Percentiles rank a stretch among this genome's conserved stretches.
These are phyloP conservation scores for Pteruthius melanotis DNA, from an alignment of 2,113 vertebrate species.

Conservation along the genomic window DNA sequence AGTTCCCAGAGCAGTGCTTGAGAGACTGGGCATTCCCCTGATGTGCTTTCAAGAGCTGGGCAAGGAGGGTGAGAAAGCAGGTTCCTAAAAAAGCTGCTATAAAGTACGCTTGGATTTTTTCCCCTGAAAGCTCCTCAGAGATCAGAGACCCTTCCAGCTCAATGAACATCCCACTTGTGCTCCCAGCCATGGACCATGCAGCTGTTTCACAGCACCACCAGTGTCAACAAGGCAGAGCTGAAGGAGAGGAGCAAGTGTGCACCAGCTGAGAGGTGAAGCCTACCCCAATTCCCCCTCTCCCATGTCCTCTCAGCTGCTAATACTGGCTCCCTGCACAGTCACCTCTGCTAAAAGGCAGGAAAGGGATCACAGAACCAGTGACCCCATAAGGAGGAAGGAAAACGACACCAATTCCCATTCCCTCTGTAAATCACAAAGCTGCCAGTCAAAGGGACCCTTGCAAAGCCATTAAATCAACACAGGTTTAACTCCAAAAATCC, in stretches of 20 bases:
- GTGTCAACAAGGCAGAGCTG: neutral
- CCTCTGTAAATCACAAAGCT: neutral
- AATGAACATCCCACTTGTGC: neutral
- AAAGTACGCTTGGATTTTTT: neutral
- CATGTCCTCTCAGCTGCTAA: neutral
- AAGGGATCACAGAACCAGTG: neutral
- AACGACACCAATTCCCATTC: neutral
- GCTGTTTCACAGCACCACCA: neutral
- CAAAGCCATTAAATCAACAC: neutral
- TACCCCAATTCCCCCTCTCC: neutral
- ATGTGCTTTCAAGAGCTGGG: neutral
- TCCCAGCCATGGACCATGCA: neutral
- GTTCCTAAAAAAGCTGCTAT: neutral
- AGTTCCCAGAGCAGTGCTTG: neutral
- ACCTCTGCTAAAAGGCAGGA: neutral
- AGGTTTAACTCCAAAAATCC: neutral
- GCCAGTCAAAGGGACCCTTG: neutral
- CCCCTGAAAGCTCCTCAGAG: neutral
- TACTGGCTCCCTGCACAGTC: neutral
- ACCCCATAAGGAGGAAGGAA: rapidly evolving
- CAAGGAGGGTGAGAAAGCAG: neutral
- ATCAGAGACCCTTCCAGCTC: neutral
- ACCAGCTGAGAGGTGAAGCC: neutral
- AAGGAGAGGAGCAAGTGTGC: neutral
- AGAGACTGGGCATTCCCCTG: neutral